Base-by-base conservation (phyloP, 2,888 invertebrate species). In the Trypoxylon attenuatum region DNA sequence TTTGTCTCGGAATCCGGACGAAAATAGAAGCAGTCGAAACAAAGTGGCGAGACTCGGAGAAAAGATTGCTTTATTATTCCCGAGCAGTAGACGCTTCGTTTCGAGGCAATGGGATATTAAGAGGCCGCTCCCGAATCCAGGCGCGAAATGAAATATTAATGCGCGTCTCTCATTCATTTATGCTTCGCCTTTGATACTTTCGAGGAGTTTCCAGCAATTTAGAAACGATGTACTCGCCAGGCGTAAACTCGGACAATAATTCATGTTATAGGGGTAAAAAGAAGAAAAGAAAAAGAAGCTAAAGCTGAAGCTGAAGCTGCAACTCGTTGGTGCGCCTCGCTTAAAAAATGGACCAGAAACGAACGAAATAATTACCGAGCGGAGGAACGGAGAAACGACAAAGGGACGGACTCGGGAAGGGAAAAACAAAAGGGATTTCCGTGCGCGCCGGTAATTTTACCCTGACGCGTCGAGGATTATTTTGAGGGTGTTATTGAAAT, bases 101-200 rank as follows among this genome's bases (percentile, higher is more conserved):
- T 45, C 61, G 66, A 73, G 70, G 58, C 73, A 73, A 76, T 60
- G 66, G 49, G 73, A 69, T 62, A 73, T 69, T 73, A 71, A 71
- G 55, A 61, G 60, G 57, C 25, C 50, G 41, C 60, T 25, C 57
- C 51, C 22, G 18, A 29, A 50, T 19, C 49, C 43, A 4, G 13
- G n/a, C 33, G 33, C 5, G 33, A 13, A 13, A 33, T 33, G 33
- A 33, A 33, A 33, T 33, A 33, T 33, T 33, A 33, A 33, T 33
- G 33, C 13, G n/a, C 33, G 10, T 33, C 33, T 33, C 8, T 33
- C 33, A 33, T 33, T 33, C 33, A 33, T 33, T 33, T 33, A 33
- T 33, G 33, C 33, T 10, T 33, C 13, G 33, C n/a, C 3, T 13
- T 33, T 33, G 33, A 33, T 33, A 33, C 33, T 33, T 33, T 33